phyloP scores from a whole-genome alignment of 2,113 vertebrate species.

The Danionella cerebrum region DNA sequence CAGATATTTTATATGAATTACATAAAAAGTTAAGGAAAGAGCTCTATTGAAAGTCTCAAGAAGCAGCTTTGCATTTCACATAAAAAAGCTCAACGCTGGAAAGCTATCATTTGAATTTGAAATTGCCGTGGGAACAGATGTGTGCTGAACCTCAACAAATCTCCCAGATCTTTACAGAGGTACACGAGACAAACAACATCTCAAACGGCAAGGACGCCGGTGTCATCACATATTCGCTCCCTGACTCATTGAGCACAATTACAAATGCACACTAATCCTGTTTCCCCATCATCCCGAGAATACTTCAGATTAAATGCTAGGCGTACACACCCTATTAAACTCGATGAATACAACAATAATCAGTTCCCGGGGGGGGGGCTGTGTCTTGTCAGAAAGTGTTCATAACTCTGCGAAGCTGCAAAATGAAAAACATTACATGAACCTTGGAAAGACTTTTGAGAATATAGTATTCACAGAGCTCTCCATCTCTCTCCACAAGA shows the following conservation, averaged over 20 bases:
- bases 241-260: slow-evolving; percentile 1
- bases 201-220: neutral
- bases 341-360: neutral
- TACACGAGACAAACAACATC: neutral
- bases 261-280: slow-evolving; percentile 6
- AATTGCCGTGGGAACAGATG: slow-evolving; percentile 4
- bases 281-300: neutral
- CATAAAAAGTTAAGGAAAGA: too few species aligned
- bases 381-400: neutral
- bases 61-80: neutral
- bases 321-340: too few species aligned
- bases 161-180: neutral
- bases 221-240: neutral
- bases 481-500: too few species aligned
- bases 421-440: neutral
- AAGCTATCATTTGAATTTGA: neutral
- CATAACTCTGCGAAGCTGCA: neutral
- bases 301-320: neutral
- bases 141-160: neutral
- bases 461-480: neutral
- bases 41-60: too few species aligned
- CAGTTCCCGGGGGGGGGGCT: neutral
- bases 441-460: neutral
- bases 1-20: too few species aligned
- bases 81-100: neutral